Base-by-base conservation (phyloP, 1,140 invertebrate species). In the Yoshiicerus persimilis region DNA sequence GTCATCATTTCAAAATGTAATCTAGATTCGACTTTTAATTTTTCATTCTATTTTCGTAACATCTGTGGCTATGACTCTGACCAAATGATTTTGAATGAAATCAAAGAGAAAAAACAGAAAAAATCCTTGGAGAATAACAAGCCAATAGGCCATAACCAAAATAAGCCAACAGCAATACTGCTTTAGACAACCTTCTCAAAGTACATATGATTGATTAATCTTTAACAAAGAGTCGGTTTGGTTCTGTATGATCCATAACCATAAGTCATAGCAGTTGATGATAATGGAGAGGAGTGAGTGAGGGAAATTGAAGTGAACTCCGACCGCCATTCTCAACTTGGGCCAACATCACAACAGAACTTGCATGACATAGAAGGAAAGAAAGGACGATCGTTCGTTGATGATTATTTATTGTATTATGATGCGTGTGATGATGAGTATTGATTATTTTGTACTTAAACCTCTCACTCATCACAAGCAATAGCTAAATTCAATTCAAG, bases 321-420 rank as follows among this genome's bases (percentile, higher is more conserved):
- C 62, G n/a, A 66, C 62, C 75, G 75, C 75, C 75, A 36, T 38
- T 80, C 25, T 38, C 11, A 36, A 80, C 75, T 80, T 80, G 75
- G 75, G 75, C 32, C n/a, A 38, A 38, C 27, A 80, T 34, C 30
- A 80, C 32, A 38, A 80, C 38, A 11, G 75, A n/a, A 34, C 75
- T 23, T 70, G 20, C 32, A 80, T 38, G 75, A 36, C 6, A 80
- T 80, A 80, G 38, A 80, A 80, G 75, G n/a, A n/a, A 38, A 80
- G 36, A 80, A 80, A 80, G 75, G 32, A 80, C 75, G 75, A 84
- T 56, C 83, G 38, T 84, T 56, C 83, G 38, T 84, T 84, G 83
- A 84, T 84, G 38, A 84, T 84, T 84, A 84, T 84, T 84, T 84
- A 84, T n/a, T n/a, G n/a, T n/a, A n/a, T 84, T 84, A 47, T 84